These are phyloP conservation scores for Reticulitermes lucifugus DNA, from an alignment of 2,888 invertebrate species.

Conservation along the genomic window DNA sequence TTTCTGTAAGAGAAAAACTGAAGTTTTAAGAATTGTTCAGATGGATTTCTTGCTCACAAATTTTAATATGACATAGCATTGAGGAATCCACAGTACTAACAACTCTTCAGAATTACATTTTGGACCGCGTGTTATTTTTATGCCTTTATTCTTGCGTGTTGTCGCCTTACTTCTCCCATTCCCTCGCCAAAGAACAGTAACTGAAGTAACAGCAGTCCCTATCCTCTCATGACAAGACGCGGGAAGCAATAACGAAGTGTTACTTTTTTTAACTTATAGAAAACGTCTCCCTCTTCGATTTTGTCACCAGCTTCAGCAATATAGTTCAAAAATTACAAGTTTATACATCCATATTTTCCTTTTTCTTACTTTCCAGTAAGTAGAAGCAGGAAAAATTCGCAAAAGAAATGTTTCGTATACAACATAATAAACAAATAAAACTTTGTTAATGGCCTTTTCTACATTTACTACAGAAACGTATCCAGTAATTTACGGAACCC, in stretches of 20 bases:
- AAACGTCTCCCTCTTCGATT: background rate
- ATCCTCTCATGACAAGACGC: background rate
- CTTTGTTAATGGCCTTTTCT: background rate
- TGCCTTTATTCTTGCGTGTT: background rate
- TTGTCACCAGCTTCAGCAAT: background rate
- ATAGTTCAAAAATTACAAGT: background rate
- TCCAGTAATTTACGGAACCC: background rate
- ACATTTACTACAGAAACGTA: background rate
- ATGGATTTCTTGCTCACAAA: background rate
- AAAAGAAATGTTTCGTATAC: background rate
- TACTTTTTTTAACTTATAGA: slow-evolving; percentile 3
- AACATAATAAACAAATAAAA: background rate
- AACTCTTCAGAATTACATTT: background rate
- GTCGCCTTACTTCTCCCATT: background rate
- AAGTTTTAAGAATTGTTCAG: background rate
- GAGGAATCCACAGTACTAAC: background rate
- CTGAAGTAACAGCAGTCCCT: background rate
- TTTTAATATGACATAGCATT: background rate
- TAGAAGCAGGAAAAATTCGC: background rate
- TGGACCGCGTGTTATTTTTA: too few species aligned
- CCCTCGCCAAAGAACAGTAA: background rate
- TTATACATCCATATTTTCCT: background rate
- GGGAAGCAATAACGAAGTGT: background rate
- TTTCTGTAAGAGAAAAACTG: too few species aligned
- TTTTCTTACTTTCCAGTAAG: background rate